Percentiles rank a stretch among this genome's conserved stretches.
Evolutionary conservation across 2,888 invertebrate genomes (phyloP).

Genomic region (Eupeodes latifasciatus): DNA sequence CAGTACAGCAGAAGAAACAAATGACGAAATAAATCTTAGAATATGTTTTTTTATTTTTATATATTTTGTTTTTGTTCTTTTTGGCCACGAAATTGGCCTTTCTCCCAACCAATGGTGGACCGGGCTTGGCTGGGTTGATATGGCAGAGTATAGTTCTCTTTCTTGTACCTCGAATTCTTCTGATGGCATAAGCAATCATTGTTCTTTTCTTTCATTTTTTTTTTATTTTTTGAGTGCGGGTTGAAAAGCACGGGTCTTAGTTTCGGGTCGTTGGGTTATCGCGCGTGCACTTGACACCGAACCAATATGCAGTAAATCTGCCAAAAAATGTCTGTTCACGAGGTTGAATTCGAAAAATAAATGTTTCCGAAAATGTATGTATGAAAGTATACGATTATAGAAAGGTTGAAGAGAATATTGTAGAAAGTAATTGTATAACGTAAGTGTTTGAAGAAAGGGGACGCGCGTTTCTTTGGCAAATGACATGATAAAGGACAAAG

Average conservation of each 20-base stretch:
- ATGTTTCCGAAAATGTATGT: slow-evolving; percentile 8
- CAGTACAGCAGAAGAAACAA: slow-evolving; percentile 77
- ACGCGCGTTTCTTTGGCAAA: too few relatives aligned
- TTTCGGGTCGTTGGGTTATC: slow-evolving; percentile 69
- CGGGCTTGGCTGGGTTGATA: too few relatives aligned
- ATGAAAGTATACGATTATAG: too few relatives aligned
- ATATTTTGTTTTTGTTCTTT: not conserved
- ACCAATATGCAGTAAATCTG: slow-evolving; percentile 84
- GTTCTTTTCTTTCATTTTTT: slow-evolving; percentile 5
- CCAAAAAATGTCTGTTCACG: slow-evolving; percentile 77
- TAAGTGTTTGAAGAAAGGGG: too few relatives aligned
- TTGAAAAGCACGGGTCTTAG: slow-evolving; percentile 25
- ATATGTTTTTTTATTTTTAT: not conserved
- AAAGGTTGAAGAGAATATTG: not conserved
- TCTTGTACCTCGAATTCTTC: slow-evolving; percentile 23
- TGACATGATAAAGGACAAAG: too few relatives aligned
- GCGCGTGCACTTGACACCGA: slow-evolving; percentile 83
- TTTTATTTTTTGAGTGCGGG: not conserved
- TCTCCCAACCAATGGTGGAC: not conserved
- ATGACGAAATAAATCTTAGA: slow-evolving; percentile 81
- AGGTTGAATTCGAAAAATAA: slow-evolving; percentile 45
- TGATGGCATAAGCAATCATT: slow-evolving; percentile 60
- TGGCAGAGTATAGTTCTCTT: slow-evolving; percentile 1
- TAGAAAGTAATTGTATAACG: not conserved
- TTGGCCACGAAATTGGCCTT: slow-evolving; percentile 44